Evolutionary conservation across 1,140 invertebrate species (phyloP).

Genomic region (Laupala kohalensis): DNA sequence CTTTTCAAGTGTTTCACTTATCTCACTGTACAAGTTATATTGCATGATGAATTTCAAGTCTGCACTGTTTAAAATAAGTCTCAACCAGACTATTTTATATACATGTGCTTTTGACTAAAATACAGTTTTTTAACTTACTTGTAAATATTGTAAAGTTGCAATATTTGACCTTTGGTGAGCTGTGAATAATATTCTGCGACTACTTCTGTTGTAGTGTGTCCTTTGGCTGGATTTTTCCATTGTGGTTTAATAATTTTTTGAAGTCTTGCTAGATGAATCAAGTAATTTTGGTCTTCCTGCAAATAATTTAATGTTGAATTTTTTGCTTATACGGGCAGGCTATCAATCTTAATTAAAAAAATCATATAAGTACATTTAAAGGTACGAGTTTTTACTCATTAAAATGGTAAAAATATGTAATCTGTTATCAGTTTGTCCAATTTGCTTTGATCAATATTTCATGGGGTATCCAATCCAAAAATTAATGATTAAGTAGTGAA

Average conservation of each 20-base stretch:
- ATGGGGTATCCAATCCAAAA: not conserved
- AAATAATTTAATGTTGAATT: slow-evolving; percentile 1
- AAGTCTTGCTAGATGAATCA: slow-evolving; percentile 62
- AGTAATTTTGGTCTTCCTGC: slow-evolving; percentile 69
- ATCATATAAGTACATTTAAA: no score
- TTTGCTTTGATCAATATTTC: not conserved
- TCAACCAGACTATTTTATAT: not conserved
- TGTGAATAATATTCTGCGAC: slow-evolving; percentile 62
- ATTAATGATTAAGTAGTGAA: no score
- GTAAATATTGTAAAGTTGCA: slow-evolving; percentile 66
- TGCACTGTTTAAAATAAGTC: slow-evolving; percentile 2
- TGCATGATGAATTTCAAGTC: slow-evolving; percentile 2
- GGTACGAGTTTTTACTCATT: no score
- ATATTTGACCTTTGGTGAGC: slow-evolving; percentile 56
- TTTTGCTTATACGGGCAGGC: no score
- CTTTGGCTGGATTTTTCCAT: slow-evolving; percentile 67
- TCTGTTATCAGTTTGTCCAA: not conserved
- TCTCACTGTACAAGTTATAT: slow-evolving; percentile 5
- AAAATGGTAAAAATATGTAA: not conserved
- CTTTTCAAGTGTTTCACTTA: no score
- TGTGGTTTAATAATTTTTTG: slow-evolving; percentile 61
- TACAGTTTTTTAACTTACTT: slow-evolving; percentile 43
- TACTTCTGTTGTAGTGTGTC: slow-evolving; percentile 49
- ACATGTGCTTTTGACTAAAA: not conserved
- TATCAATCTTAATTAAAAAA: no score